These are phyloP conservation scores for Pseudopipra pipra DNA, from an alignment of 2,113 vertebrate species.

Conservation along the genomic window DNA sequence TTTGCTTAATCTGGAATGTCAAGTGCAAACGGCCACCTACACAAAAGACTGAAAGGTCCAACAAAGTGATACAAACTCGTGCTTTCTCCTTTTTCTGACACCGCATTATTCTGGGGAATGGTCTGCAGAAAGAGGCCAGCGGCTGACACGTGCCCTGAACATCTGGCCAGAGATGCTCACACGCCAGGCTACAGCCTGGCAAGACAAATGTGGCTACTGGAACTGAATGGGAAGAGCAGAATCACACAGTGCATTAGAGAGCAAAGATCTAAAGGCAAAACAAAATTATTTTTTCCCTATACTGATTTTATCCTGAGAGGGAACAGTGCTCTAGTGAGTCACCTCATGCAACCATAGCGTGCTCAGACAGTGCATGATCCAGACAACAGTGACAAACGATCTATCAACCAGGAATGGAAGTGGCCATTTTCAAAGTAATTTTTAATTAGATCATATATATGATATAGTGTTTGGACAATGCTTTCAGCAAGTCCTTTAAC, in stretches of 20 bases:
- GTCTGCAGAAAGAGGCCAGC: not conserved
- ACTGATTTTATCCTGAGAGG: not conserved
- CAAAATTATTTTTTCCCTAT: not conserved
- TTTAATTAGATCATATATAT: not conserved
- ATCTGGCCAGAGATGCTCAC: not conserved
- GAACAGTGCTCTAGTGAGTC: not conserved
- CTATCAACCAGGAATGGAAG: not conserved
- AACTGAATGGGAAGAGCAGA: not conserved
- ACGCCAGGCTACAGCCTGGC: not conserved
- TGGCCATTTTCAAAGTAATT: not conserved
- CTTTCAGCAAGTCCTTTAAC: not conserved
- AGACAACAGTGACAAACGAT: not conserved
- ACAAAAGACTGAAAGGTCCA: not conserved
- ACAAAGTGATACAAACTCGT: not conserved
- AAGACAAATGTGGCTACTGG: not conserved
- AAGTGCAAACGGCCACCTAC: not conserved
- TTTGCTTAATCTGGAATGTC: not conserved
- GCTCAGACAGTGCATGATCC: not conserved
- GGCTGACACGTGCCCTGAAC: not conserved
- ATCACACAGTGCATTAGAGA: not conserved
- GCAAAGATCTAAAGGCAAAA: not conserved
- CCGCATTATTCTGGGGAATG: fast-evolving
- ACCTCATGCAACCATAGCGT: not conserved
- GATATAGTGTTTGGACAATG: not conserved
- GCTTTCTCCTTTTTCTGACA: not conserved